Percentiles rank a stretch among this genome's conserved stretches.
Conservation (phyloP, 2,797 vertebrate genomes). For the Chromis chromis region DNA sequence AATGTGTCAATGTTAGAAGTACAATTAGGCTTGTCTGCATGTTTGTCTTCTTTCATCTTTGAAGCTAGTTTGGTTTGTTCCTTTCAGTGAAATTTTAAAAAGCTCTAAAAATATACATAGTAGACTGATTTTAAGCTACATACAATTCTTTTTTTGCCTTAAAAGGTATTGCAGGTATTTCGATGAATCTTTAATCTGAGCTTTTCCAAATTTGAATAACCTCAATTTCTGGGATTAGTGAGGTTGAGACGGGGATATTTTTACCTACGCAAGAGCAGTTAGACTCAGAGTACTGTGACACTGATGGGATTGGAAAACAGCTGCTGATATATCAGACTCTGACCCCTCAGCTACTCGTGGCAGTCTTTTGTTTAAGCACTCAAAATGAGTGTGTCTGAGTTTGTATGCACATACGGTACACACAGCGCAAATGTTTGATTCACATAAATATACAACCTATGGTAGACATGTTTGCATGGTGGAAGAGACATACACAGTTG, state of each 20-base stretch:
- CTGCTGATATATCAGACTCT: conserved; percentile 55
- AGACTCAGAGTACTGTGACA: conserved; percentile 39
- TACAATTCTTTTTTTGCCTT: conserved; percentile 24
- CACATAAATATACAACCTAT: conserved; percentile 2
- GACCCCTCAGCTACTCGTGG: conserved; percentile 48
- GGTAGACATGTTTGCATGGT: conserved; percentile 11
- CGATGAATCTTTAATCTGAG: conserved; percentile 48
- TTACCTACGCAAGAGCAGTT: conserved; percentile 57
- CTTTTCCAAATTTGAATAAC: conserved; percentile 58
- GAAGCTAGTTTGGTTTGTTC: conserved; percentile 5
- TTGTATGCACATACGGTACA: not conserved
- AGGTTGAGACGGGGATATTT: conserved; percentile 58
- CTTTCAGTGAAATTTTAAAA: conserved; percentile 7
- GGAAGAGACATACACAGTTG: conserved; percentile 4
- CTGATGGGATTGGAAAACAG: conserved; percentile 68
- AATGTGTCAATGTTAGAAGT: not conserved
- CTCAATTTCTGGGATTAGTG: conserved; percentile 63
- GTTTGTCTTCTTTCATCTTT: conserved; percentile 32
- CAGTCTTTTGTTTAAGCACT: conserved; percentile 50
- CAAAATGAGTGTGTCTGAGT: conserved; percentile 11
- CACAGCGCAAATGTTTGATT: not conserved
- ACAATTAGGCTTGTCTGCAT: not conserved
- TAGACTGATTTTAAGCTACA: conserved; percentile 15
- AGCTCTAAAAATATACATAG: not conserved
- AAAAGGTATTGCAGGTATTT: conserved; percentile 52